Evolutionary conservation across 2,888 invertebrate species (phyloP).

Genomic region (Drosophila pseudotalamancana): DNA sequence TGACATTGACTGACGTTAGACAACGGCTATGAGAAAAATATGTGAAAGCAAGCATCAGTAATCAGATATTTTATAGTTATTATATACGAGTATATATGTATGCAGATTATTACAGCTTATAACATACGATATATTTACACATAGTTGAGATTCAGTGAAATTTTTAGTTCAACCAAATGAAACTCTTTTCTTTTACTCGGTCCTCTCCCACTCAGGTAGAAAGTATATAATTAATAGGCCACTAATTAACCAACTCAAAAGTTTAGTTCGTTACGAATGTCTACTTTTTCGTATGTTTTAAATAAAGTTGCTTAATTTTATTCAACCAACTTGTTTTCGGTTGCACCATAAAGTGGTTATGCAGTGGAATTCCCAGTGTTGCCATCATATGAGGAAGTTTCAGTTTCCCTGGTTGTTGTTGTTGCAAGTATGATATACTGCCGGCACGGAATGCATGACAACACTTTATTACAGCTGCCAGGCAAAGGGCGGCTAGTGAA

Average conservation of each 20-base stretch:
- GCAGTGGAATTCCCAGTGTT: conserved; percentile 11
- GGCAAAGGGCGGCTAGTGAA: conserved; percentile 46
- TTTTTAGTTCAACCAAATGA: no score
- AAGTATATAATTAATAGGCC: no score
- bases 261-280: no score
- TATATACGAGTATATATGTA: no score
- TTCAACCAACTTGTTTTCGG: conserved; percentile 5
- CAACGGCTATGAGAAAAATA: neutral
- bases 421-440: conserved; percentile 58
- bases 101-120: no score
- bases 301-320: conserved; percentile 14
- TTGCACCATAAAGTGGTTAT: conserved; percentile 18
- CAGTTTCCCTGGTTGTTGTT: conserved; percentile 7
- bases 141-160: no score
- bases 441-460: conserved; percentile 65
- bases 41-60: no score
- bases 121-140: no score
- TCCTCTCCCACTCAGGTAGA: no score
- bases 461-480: conserved; percentile 69
- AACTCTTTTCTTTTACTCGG: no score
- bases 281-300: neutral
- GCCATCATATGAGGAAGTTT: conserved; percentile 10
- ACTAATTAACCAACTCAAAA: no score
- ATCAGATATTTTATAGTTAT: no score
- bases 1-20: neutral